These are phyloP conservation scores for Lepilemur ruficaudatus DNA, from an alignment of 2,797 vertebrate genomes.

Conservation along the genomic window DNA sequence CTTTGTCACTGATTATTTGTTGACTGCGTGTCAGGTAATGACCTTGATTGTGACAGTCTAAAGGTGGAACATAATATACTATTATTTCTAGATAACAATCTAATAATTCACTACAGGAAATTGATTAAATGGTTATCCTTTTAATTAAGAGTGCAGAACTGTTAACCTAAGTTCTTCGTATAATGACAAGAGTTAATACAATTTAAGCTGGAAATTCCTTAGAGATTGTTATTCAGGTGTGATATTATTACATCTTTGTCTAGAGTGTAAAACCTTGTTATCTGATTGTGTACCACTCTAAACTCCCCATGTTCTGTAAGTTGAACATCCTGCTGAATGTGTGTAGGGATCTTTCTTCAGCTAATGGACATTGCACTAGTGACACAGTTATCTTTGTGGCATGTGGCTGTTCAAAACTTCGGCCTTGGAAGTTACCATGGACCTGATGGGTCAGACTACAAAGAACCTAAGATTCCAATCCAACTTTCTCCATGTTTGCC, in stretches of 20 bases:
- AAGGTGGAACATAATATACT: background rate
- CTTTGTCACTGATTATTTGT: background rate
- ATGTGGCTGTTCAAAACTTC: background rate
- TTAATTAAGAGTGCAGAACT: background rate
- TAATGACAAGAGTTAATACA: background rate
- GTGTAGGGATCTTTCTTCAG: background rate
- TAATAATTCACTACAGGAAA: conserved; percentile 20
- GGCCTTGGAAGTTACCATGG: background rate
- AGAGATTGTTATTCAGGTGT: background rate
- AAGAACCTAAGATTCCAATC: background rate
- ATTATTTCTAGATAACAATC: background rate
- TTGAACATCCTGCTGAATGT: background rate
- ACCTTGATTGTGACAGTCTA: background rate
- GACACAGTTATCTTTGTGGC: background rate
- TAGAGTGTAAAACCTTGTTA: background rate
- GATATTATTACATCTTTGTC: background rate
- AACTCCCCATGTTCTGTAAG: background rate
- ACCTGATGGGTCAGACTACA: background rate
- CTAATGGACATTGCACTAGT: background rate
- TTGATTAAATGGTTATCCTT: background rate
- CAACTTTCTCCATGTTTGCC: background rate
- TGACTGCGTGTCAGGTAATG: background rate
- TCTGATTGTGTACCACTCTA: background rate
- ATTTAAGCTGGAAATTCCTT: background rate
- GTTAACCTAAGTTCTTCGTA: background rate